These are phyloP conservation scores for Coleophora flavipennella DNA, from an alignment of 2,888 invertebrate species.

Conservation along the genomic window DNA sequence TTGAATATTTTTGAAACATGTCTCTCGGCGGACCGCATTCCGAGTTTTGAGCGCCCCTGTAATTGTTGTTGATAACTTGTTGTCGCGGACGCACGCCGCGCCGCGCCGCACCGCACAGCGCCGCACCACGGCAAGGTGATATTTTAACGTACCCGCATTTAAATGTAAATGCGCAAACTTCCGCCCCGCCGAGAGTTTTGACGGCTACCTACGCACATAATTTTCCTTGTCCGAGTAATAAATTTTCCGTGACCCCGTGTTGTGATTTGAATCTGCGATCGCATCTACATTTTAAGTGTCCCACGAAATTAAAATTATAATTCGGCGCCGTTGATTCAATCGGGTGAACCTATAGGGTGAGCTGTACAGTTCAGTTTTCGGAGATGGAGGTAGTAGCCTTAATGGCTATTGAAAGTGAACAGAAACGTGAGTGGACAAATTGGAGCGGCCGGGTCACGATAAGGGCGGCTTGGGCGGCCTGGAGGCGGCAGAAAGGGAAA, in stretches of 20 bases:
- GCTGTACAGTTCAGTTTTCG: conserved; percentile 26
- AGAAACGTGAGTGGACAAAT: conserved; percentile 68
- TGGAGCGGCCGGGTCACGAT: conserved; percentile 62
- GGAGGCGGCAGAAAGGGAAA: conserved; percentile 48
- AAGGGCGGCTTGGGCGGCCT: conserved; percentile 36
- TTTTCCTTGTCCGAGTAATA: conserved; percentile 54
- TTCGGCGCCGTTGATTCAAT: background rate
- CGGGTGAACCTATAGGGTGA: conserved; percentile 2
- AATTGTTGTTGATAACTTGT: conserved; percentile 63
- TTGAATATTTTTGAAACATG: too few species aligned
- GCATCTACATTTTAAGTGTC: conserved; percentile 43
- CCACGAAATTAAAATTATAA: conserved; percentile 27
- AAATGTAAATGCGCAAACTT: conserved; percentile 62
- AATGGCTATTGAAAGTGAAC: conserved; percentile 63
- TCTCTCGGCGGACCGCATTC: too few species aligned
- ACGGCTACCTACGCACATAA: conserved; percentile 55
- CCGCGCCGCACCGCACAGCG: conserved; percentile 9
- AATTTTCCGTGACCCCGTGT: conserved; percentile 34
- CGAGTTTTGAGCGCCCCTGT: conserved; percentile 22
- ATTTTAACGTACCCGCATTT: conserved; percentile 56
- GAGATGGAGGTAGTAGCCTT: conserved; percentile 50
- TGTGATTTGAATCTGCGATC: conserved; percentile 45
- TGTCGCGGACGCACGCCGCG: conserved; percentile 22
- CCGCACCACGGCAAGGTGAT: conserved; percentile 48
- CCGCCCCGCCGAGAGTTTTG: conserved; percentile 34